phyloP scores from a whole-genome alignment of 2,797 vertebrate genomes.

The Phrynocephalus forsythii region DNA sequence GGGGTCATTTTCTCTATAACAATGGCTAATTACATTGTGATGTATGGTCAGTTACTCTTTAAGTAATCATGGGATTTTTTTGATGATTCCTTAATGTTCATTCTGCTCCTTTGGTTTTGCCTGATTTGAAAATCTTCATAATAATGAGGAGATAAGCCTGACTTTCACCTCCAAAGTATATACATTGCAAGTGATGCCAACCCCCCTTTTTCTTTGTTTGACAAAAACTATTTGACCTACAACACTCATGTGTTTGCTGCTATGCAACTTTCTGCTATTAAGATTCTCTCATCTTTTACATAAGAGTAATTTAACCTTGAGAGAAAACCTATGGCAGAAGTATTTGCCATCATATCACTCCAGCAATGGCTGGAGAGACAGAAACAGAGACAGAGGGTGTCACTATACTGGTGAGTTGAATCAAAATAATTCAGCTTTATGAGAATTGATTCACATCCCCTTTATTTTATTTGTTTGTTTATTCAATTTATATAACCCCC shows the following conservation, averaged over 20 bases:
- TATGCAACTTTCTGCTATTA: not conserved
- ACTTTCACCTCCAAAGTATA: not conserved
- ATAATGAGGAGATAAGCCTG: slow-evolving; percentile 2
- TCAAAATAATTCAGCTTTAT: too few relatives aligned
- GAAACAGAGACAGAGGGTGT: too few relatives aligned
- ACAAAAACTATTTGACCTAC: not conserved
- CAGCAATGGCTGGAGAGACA: too few relatives aligned
- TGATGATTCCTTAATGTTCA: not conserved
- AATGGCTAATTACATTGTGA: slow-evolving; percentile 15
- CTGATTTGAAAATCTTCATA: slow-evolving; percentile 19
- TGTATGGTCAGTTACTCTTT: slow-evolving; percentile 9
- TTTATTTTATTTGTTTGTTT: too few relatives aligned
- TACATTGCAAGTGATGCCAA: not conserved
- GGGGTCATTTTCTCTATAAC: not conserved
- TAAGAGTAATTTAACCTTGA: not conserved
- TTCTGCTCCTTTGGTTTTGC: slow-evolving; percentile 6
- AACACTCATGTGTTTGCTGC: not conserved
- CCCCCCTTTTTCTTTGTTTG: fast-evolving
- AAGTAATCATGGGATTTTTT: slow-evolving; percentile 26
- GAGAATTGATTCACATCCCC: too few relatives aligned
- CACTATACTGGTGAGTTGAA: too few relatives aligned
- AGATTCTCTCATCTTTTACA: not conserved
- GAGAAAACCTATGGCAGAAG: not conserved
- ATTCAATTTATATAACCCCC: too few relatives aligned
- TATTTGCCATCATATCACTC: too few relatives aligned